These are phyloP conservation scores for Spodoptera littoralis DNA, from an alignment of 2,888 invertebrate species.

Conservation along the genomic window DNA sequence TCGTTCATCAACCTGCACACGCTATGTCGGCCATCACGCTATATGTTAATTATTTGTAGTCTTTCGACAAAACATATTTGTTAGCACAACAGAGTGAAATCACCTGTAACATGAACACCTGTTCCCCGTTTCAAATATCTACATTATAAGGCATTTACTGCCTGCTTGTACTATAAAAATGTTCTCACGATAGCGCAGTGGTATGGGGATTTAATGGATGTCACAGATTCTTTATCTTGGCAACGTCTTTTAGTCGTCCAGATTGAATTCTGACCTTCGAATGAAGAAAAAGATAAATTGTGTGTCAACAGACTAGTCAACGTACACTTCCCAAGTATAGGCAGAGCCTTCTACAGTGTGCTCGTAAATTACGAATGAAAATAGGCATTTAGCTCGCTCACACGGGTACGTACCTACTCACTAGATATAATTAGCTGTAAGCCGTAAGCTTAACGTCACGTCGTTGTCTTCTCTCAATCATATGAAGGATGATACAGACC, in stretches of 20 bases:
- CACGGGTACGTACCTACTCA: not conserved
- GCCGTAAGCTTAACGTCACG: not conserved
- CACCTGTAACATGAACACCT: not conserved
- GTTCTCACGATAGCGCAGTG: constrained; percentile 4
- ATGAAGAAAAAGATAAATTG: constrained; percentile 36
- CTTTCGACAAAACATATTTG: not conserved
- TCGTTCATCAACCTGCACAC: not conserved
- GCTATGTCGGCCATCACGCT: not conserved
- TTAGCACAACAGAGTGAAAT: not conserved
- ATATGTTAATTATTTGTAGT: not conserved
- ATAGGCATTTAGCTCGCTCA: not conserved
- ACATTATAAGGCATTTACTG: not conserved
- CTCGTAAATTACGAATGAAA: not conserved
- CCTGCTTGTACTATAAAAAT: constrained; percentile 13
- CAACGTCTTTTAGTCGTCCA: constrained; percentile 27
- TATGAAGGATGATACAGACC: not conserved
- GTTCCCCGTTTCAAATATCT: not conserved
- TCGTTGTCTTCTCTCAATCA: constrained; percentile 2
- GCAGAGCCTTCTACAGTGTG: not conserved
- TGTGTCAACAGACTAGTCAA: constrained; percentile 11
- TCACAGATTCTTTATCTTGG: constrained; percentile 27
- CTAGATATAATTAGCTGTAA: not conserved
- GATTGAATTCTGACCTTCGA: constrained; percentile 26
- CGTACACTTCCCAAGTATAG: not conserved
- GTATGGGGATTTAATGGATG: constrained; percentile 6